Percentiles rank a stretch among this genome's conserved stretches.
Conservation (phyloP, 2,113 vertebrate species). For the Narcine bancroftii region DNA sequence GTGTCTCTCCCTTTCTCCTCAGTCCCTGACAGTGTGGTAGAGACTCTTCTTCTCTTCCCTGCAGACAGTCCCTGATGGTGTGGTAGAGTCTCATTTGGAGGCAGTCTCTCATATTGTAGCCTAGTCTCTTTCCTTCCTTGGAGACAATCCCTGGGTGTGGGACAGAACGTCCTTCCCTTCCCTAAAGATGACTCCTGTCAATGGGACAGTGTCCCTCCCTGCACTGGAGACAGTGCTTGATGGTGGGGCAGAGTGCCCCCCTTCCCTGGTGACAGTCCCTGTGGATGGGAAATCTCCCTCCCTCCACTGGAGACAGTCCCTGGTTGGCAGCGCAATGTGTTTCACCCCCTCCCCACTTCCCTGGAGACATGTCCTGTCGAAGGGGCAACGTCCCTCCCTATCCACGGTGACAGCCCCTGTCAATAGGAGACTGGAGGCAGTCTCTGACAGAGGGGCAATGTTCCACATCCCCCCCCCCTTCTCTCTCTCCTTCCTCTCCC, state of each 20-base stretch:
- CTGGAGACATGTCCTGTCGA: no score
- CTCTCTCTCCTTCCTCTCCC: no score
- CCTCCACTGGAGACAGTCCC: slow-evolving; percentile 40
- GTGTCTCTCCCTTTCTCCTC: slow-evolving; percentile 39
- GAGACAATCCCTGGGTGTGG: slow-evolving; percentile 24
- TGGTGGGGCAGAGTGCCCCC: not conserved
- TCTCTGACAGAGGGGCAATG: not conserved
- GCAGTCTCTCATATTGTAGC: no score
- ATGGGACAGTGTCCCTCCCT: slow-evolving; percentile 36
- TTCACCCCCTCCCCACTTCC: no score
- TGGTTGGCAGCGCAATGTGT: not conserved
- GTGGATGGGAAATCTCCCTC: not conserved
- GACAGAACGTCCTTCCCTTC: no score
- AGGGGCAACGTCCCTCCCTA: no score
- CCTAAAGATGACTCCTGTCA: no score
- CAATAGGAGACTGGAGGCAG: no score
- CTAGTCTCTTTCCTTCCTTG: slow-evolving; percentile 41
- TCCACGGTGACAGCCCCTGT: no score
- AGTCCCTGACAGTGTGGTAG: slow-evolving; percentile 1
- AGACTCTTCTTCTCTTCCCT: not conserved
- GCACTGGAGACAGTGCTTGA: slow-evolving; percentile 30
- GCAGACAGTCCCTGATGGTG: not conserved
- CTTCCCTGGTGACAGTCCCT: not conserved
- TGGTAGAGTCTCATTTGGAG: not conserved
- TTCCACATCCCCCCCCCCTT: no score